Base-by-base conservation (phyloP, 2,888 invertebrate species). In the Lacanobia wlatinum region DNA sequence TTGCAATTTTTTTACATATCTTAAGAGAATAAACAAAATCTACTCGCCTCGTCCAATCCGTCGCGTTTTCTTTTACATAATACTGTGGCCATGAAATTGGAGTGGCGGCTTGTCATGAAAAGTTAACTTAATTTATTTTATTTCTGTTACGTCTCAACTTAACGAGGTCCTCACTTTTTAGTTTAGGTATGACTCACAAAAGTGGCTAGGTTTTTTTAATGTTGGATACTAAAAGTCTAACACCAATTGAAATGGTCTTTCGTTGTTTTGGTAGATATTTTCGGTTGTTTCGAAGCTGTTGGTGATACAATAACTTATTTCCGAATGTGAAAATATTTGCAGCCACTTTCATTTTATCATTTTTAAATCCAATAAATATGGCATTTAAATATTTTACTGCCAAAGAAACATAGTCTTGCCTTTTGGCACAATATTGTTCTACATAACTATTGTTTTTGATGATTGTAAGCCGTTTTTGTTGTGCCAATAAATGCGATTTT, bases 11-110 rank as follows among this genome's bases (percentile, higher is more conserved):
- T 34, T 34, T 6, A 34, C 34, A 34, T 28, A 2, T 34, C 34
- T 34, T 2, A 34, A 34, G 34, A 34, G 34, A 85, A 88, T 90
- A 89, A 89, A 89, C 90, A 90, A 88, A 89, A 86, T 88, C 84
- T 80, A 86, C 87, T 88, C 60, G 71, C 84, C 83, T 82, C 70
- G 80, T 83, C 79, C 85, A 85, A 88, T 88, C 87, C 80, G 84
- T 87, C 85, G 87, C 86, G 73, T 82, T 87, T 87, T 86, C 87
- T 87, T 88, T 89, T 85, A 87, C 83, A 76, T 75, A 74, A 82
- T 55, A 48, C 71, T 86, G 81, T 53, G 82, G 87, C 89, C 77
- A 84, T 56, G 53, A 83, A 81, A 69, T 10, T 1, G 43, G 83
- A 73, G 78, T 38, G 12, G 12, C 21, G 12, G n/a, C 50, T 50